These are phyloP conservation scores for Drusus annulatus DNA, from an alignment of 1,140 invertebrate genomes.

Conservation along the genomic window DNA sequence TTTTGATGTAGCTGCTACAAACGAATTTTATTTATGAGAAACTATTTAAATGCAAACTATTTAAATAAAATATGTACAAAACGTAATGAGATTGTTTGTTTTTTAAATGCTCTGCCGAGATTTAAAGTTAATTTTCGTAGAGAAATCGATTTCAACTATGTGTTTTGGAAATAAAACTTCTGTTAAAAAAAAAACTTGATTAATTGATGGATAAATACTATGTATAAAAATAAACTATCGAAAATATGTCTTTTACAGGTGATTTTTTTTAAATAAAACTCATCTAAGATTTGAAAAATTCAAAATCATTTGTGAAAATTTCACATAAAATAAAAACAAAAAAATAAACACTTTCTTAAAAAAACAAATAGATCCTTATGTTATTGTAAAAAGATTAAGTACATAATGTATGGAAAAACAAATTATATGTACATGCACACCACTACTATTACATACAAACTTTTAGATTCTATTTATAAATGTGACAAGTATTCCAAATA, in stretches of 20 bases:
- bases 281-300: too few species aligned
- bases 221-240: too few species aligned
- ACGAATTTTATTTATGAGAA: neutral
- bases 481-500: neutral
- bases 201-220: too few species aligned
- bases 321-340: neutral
- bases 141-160: too few species aligned
- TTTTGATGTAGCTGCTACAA: too few species aligned
- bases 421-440: constrained; percentile 12
- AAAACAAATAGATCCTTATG: constrained; percentile 13
- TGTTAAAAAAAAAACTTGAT: too few species aligned
- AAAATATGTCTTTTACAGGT: too few species aligned
- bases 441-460: too few species aligned
- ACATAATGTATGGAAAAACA: constrained; percentile 17
- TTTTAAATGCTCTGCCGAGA: neutral
- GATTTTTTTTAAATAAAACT: too few species aligned
- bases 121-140: neutral
- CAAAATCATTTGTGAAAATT: too few species aligned
- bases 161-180: too few species aligned
- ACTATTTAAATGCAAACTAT: too few species aligned
- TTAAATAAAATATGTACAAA: constrained; percentile 10
- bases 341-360: constrained; percentile 10
- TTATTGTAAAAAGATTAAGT: constrained; percentile 31
- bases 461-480: neutral
- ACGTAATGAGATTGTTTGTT: neutral